Evolutionary conservation across 1,140 invertebrate species (phyloP).

Genomic region (Agrilus planipennis): DNA sequence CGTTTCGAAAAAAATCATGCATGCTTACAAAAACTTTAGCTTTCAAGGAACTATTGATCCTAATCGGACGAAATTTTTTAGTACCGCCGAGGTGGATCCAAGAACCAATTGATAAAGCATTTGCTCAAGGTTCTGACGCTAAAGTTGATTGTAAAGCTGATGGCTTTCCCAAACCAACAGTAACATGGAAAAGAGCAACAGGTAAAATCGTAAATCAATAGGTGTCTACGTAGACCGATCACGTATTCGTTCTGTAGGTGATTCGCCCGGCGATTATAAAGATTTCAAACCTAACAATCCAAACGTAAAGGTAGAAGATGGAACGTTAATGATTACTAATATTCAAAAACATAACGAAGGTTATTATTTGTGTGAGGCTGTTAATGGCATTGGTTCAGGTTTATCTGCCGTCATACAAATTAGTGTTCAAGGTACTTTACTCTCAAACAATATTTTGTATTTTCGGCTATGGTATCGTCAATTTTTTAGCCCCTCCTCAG

Average conservation of each 20-base stretch:
- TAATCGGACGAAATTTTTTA: conserved; percentile 35
- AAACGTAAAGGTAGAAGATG: conserved; percentile 82
- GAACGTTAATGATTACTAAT: conserved; percentile 74
- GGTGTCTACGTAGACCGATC: background rate
- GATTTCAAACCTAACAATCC: conserved; percentile 81
- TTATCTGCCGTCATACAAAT: conserved; percentile 86
- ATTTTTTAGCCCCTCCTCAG: conserved; percentile 71
- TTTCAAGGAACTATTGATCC: conserved; percentile 2
- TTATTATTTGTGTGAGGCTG: conserved; percentile 90
- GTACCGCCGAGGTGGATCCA: conserved; percentile 94
- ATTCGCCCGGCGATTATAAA: conserved; percentile 82
- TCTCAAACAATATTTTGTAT: background rate
- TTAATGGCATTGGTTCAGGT: conserved; percentile 89
- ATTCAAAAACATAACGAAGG: conserved; percentile 89
- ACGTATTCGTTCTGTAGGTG: conserved; percentile 43
- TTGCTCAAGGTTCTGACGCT: conserved; percentile 84
- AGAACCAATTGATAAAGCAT: conserved; percentile 89
- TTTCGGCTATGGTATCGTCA: background rate
- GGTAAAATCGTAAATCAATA: conserved; percentile 43
- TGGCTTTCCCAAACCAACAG: conserved; percentile 85
- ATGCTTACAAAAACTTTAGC: background rate
- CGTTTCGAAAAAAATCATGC: background rate
- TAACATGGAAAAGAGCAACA: conserved; percentile 91
- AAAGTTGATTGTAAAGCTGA: conserved; percentile 91
- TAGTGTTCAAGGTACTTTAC: conserved; percentile 69